Evolutionary conservation across 2,113 vertebrate species (phyloP), one percentile per base, ranked within the genome.

Genomic region (Seriola rivoliana): DNA sequence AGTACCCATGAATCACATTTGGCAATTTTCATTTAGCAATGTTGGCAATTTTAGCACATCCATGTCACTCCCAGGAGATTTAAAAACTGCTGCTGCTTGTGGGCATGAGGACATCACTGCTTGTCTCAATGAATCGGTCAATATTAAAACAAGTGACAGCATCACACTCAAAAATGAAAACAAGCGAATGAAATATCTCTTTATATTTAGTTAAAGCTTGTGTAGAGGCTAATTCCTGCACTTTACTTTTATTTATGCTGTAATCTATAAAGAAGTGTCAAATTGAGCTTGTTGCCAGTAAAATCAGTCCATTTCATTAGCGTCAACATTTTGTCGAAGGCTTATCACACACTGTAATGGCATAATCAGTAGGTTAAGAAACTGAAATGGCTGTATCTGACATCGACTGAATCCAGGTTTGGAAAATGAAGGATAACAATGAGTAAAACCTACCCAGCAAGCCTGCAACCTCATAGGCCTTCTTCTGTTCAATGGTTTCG

Each of bases 401-500:
- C n/a, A 10, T 17, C 25, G 5, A 25, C 71, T 38, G 36, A 40
- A 64, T 32, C 7, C 52, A 48, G 25, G 21, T 71, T 81, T 55
- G 17, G 17, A 32, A 60, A 78, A 77, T 36, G 1, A 25, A 75
- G 40, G 0, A 12, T 11, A 77, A 57, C 34, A 14, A 1, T 11
- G 8, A 40, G 11, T 64, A 14, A 59, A 58, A 78, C 94, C 92
- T 92, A 99, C 98, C 98, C 86, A 99, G 95, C 92, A 99, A 95
- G 73, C 98, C 98, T 71, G 98, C 98, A 55, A 99, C 98, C 92
- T 99, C 98, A 21, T 99, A 99, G 0, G 98, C 98, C 93, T 99
- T 99, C 95, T 98, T 99, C 94, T 99, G 98, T 85, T 99, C 98
- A 68, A 99, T 99, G 89, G 97, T 99, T 94, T 99, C 98, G 3